These are phyloP conservation scores for Andrena dorsata DNA, from an alignment of 2,888 invertebrate genomes.

Conservation along the genomic window DNA sequence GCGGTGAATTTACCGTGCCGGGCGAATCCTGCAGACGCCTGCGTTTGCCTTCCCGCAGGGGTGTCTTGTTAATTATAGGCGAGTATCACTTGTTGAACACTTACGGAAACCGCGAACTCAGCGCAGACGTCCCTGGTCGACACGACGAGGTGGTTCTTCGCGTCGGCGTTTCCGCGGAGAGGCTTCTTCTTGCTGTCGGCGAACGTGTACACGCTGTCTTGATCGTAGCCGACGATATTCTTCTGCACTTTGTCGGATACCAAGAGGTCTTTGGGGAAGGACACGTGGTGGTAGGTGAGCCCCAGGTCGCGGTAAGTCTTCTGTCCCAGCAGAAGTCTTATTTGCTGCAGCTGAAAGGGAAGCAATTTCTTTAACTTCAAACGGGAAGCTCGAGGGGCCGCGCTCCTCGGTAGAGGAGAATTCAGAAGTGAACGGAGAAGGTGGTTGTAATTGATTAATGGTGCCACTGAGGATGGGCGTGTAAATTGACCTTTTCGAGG, in stretches of 20 bases:
- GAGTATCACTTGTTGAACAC: conserved; percentile 74
- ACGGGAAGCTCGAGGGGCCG: neutral
- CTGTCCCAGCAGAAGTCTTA: conserved; percentile 79
- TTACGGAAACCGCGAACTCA: conserved; percentile 88
- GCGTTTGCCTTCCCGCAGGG: neutral
- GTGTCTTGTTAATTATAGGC: neutral
- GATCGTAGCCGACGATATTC: conserved; percentile 88
- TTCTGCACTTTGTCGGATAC: conserved; percentile 87
- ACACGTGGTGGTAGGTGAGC: conserved; percentile 88
- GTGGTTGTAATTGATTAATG: too few species aligned
- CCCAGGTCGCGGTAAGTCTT: conserved; percentile 87
- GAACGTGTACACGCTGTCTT: conserved; percentile 88
- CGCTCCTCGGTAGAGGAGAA: neutral
- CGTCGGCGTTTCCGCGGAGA: conserved; percentile 86
- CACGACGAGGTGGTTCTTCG: conserved; percentile 87
- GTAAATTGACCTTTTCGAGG: too few species aligned
- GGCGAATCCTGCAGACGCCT: neutral
- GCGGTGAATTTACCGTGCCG: neutral
- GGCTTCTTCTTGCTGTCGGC: conserved; percentile 89
- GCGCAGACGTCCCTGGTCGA: conserved; percentile 88
- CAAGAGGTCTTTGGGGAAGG: conserved; percentile 86
- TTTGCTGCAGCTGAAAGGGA: conserved; percentile 79
- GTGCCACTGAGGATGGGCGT: too few species aligned
- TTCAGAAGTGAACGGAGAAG: too few species aligned
- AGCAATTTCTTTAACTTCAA: neutral